phyloP scores from a whole-genome alignment of 2,797 vertebrate genomes.

The Lithobates sylvaticus region DNA sequence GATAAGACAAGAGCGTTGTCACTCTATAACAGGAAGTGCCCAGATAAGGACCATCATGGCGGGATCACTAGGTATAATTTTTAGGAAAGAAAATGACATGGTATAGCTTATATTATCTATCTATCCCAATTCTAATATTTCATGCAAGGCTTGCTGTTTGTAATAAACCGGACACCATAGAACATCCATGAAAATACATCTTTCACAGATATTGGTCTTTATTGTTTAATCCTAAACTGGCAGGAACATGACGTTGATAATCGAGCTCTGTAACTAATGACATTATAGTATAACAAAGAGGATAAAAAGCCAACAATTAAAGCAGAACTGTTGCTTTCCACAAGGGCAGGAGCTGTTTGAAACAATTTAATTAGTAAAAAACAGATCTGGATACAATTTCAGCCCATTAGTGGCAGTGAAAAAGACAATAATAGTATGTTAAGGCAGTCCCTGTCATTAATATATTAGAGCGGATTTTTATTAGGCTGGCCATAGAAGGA shows the following conservation, averaged over 20 bases:
- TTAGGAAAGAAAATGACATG: too few species aligned
- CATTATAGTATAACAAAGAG: slow-evolving; percentile 9
- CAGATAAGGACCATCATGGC: background rate
- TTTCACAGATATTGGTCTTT: background rate
- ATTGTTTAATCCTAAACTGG: slow-evolving; percentile 9
- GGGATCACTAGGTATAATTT: too few species aligned
- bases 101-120: background rate
- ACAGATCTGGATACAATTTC: slow-evolving; percentile 52
- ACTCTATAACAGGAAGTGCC: background rate
- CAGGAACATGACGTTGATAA: background rate
- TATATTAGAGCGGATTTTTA: slow-evolving; percentile 24
- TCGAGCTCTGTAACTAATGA: slow-evolving; percentile 47
- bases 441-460: slow-evolving; percentile 41
- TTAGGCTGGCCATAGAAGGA: background rate
- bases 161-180: background rate
- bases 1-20: background rate
- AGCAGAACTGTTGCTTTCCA: slow-evolving; percentile 8
- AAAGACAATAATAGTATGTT: slow-evolving; percentile 53
- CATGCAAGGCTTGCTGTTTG: too few species aligned
- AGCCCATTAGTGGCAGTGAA: slow-evolving; percentile 53
- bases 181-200: background rate
- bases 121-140: background rate
- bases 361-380: slow-evolving; percentile 50
- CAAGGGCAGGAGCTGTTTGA: slow-evolving; percentile 34
- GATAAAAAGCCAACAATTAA: slow-evolving; percentile 43